Conservation (phyloP, 53 echinoderm and acorn worm genomes). For the Luidia sarsii region DNA sequence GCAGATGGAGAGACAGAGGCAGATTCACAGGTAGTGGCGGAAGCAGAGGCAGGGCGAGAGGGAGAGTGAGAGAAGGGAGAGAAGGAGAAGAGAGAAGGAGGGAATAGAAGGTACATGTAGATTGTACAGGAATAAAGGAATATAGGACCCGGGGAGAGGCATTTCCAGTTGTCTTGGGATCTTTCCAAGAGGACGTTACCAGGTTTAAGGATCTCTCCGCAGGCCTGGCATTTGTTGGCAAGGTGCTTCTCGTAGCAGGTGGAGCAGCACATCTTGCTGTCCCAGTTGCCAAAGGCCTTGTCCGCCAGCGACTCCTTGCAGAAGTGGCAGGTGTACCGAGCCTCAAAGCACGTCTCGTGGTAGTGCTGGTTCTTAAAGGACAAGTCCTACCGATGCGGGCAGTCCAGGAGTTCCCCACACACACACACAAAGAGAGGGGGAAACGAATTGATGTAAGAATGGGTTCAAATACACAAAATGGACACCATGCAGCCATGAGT, state of each 20-base stretch:
- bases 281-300: slow-evolving; percentile 97
- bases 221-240: slow-evolving; percentile 90
- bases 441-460: neutral
- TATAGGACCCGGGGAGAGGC: too few species aligned
- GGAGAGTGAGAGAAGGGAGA: neutral
- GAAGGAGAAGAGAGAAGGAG: neutral
- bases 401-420: neutral
- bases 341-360: slow-evolving; percentile 95
- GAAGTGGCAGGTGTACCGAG: slow-evolving; percentile 92
- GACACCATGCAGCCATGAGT: neutral
- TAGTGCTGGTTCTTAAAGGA: slow-evolving; percentile 98
- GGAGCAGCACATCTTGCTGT: slow-evolving; percentile 92
- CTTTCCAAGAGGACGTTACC: too few species aligned
- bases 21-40: too few species aligned
- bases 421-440: neutral
- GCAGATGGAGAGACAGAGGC: too few species aligned
- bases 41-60: too few species aligned
- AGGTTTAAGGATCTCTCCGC: slow-evolving; percentile 92
- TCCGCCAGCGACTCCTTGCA: slow-evolving; percentile 97
- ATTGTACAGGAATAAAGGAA: too few species aligned
- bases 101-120: too few species aligned
- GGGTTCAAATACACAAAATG: neutral
- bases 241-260: slow-evolving; percentile 94
- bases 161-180: too few species aligned
- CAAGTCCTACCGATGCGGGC: too few species aligned